Conservation (phyloP, 2,113 vertebrate genomes). For the Aegotheles bennettii region DNA sequence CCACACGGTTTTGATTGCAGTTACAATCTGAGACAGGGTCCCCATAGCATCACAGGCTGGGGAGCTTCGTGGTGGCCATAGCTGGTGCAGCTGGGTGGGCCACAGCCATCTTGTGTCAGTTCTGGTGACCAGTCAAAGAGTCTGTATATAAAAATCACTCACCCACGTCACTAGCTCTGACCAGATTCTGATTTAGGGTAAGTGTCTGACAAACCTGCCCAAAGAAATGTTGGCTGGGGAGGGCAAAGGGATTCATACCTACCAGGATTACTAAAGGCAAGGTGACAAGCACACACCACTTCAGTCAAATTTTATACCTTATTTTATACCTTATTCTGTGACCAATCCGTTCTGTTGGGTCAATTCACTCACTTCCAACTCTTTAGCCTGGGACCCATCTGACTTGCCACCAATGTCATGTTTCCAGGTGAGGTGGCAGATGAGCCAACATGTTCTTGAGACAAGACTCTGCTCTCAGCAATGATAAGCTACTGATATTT, state of each 20-base stretch:
- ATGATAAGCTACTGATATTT: not conserved
- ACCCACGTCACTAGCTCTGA: not conserved
- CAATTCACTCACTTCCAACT: not conserved
- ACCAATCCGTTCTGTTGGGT: not conserved
- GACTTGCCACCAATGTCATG: not conserved
- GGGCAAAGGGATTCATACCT: not conserved
- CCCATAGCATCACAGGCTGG: not conserved
- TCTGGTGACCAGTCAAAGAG: not conserved
- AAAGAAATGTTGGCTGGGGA: not conserved
- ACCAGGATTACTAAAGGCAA: not conserved
- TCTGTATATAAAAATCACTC: not conserved
- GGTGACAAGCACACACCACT: not conserved
- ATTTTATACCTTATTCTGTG: not conserved
- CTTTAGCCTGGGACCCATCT: not conserved
- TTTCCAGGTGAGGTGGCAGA: not conserved
- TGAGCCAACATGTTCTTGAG: not conserved
- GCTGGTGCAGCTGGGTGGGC: not conserved
- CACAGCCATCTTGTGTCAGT: not conserved
- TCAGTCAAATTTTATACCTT: not conserved
- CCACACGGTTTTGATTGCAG: accelerated
- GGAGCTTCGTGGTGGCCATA: not conserved
- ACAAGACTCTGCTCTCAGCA: not conserved
- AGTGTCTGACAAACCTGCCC: not conserved
- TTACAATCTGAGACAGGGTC: not conserved
- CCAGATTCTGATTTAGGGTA: not conserved